Evolutionary conservation across 2,888 invertebrate genomes (phyloP), one percentile per base, ranked within the genome.

Genomic region (Apocheima hispidaria): DNA sequence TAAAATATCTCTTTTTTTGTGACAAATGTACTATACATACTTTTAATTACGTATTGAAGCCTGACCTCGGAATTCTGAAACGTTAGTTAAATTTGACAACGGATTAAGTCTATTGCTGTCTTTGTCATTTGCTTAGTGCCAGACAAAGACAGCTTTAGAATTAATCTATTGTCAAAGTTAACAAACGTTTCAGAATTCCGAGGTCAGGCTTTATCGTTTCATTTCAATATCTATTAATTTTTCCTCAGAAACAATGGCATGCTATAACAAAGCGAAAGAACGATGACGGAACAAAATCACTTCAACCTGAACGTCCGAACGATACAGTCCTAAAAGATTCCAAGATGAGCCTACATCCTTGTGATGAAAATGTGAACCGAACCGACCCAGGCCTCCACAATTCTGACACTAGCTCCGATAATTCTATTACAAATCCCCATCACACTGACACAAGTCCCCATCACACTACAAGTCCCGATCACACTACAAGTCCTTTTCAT

Each of bases 191-290:
- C n/a, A n/a, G n/a, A n/a, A n/a, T n/a, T n/a, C n/a, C n/a, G n/a
- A n/a, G n/a, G n/a, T n/a, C n/a, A n/a, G n/a, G n/a, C n/a, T n/a
- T n/a, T n/a, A n/a, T n/a, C n/a, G n/a, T n/a, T n/a, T n/a, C n/a
- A n/a, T n/a, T n/a, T n/a, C n/a, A n/a, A n/a, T n/a, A n/a, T n/a
- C n/a, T n/a, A n/a, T n/a, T n/a, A n/a, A n/a, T 36, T 26, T 59
- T 61, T 54, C 18, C 73, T 12, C 70, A 94, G 94, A 94, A 93
- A 81, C 93, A 93, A 71, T 94, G 95, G 95, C 93, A 93, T 63
- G 93, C 93, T 0, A 87, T 94, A 56, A 90, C 93, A 0, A 93
- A 94, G 75, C 90, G 94, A 38, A 68, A 84, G 33, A 70, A 78
- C 6, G 62, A 79, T 26, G 76, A 74, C 1, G 72, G 38, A 0